phyloP scores from a whole-genome alignment of 2,797 vertebrate genomes.

The Leucoraja ocellata region DNA sequence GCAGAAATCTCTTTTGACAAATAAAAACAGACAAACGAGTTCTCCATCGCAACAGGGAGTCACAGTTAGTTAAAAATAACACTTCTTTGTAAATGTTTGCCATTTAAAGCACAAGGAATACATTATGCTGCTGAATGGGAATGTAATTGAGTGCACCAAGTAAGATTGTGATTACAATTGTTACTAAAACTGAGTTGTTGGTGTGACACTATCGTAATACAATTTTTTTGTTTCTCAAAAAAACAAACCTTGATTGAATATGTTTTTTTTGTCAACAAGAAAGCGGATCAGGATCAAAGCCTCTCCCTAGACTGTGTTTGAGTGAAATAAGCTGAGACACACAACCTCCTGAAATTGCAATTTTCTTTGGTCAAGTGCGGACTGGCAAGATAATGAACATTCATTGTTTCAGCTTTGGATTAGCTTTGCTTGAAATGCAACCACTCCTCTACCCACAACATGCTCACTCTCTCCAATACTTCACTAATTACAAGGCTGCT shows the following conservation, averaged over 20 bases:
- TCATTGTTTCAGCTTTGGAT: not conserved
- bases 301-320: not conserved
- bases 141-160: not conserved
- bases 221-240: not conserved
- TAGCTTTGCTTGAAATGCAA: not conserved
- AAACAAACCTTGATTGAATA: not conserved
- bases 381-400: not conserved
- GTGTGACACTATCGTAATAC: not conserved
- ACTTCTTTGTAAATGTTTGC: slow-evolving; percentile 1
- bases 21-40: not conserved
- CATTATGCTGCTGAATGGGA: not conserved
- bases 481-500: not conserved
- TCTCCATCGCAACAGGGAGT: slow-evolving; percentile 15
- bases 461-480: not conserved
- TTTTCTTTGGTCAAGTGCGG: not conserved
- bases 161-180: not conserved
- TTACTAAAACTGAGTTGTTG: not conserved
- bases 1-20: slow-evolving; percentile 22
- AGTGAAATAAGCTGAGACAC: not conserved
- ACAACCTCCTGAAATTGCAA: not conserved
- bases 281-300: too few relatives aligned
- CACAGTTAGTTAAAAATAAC: slow-evolving; percentile 25
- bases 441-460: not conserved
- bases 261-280: not conserved
- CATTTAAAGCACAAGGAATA: not conserved